Conservation (phyloP, 1,140 invertebrate genomes). For the Papilio aristodemus region DNA sequence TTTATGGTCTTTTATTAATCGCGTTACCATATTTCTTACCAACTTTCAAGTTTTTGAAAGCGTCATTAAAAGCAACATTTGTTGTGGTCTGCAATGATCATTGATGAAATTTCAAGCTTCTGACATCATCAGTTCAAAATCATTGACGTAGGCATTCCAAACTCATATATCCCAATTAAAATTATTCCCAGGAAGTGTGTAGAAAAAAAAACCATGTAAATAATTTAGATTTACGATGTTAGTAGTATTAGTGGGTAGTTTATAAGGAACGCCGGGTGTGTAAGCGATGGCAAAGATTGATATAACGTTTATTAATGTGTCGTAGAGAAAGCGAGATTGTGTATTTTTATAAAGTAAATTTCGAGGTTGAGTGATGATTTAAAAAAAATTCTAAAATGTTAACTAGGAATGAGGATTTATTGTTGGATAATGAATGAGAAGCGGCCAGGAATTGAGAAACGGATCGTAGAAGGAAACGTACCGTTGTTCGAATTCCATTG, state of each 20-base stretch:
- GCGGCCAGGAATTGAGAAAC: slow-evolving; percentile 45
- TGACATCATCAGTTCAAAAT: slow-evolving; percentile 51
- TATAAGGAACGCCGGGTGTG: slow-evolving; percentile 68
- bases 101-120: slow-evolving; percentile 79
- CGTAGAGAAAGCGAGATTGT: slow-evolving; percentile 58
- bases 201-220: slow-evolving; percentile 67
- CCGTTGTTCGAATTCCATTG: slow-evolving; percentile 58
- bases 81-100: slow-evolving; percentile 62
- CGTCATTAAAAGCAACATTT: background rate
- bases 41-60: slow-evolving; percentile 8
- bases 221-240: slow-evolving; percentile 64
- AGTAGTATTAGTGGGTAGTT: slow-evolving; percentile 60
- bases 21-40: slow-evolving; percentile 25
- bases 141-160: slow-evolving; percentile 50
- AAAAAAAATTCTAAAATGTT: slow-evolving; percentile 62
- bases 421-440: slow-evolving; percentile 52
- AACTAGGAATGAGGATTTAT: slow-evolving; percentile 59
- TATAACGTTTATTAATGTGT: slow-evolving; percentile 43
- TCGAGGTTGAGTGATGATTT: slow-evolving; percentile 57
- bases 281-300: slow-evolving; percentile 53
- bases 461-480: slow-evolving; percentile 56
- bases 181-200: slow-evolving; percentile 72
- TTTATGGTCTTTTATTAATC: slow-evolving; percentile 16
- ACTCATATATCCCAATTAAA: slow-evolving; percentile 45
- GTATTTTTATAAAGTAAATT: slow-evolving; percentile 77